phyloP scores from a whole-genome alignment of 2,888 invertebrate species.

The Luffia ferchaultella region DNA sequence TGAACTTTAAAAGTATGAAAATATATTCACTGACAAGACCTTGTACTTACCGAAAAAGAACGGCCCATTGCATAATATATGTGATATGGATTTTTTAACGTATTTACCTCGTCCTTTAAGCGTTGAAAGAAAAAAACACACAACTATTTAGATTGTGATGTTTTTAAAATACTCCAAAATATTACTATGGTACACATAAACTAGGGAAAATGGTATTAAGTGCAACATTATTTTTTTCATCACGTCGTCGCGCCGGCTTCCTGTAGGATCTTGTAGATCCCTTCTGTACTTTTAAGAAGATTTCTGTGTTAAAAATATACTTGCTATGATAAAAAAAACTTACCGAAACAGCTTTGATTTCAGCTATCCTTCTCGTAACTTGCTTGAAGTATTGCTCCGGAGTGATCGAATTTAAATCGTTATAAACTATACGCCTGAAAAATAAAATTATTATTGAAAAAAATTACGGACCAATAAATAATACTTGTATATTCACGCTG shows the following conservation, averaged over 20 bases:
- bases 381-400: conserved; percentile 96
- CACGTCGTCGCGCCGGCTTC: conserved; percentile 25
- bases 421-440: conserved; percentile 85
- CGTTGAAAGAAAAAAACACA: conserved; percentile 56
- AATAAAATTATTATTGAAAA: conserved; percentile 7
- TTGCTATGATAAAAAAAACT: conserved; percentile 32
- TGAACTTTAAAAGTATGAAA: too few species aligned
- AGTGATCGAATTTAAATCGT: conserved; percentile 88
- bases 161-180: conserved; percentile 24
- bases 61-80: conserved; percentile 38
- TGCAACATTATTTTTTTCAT: conserved; percentile 28
- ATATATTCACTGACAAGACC: not conserved
- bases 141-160: conserved; percentile 56
- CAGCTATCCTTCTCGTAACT: conserved; percentile 86
- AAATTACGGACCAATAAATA: not conserved
- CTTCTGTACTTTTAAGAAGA: conserved; percentile 15
- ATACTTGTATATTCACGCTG: not conserved
- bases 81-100: conserved; percentile 38
- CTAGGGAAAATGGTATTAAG: conserved; percentile 14
- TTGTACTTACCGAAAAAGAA: conserved; percentile 44
- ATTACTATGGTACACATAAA: not conserved
- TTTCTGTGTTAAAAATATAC: not conserved
- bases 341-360: conserved; percentile 90
- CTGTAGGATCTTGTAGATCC: conserved; percentile 25
- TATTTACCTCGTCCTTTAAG: conserved; percentile 62